Base-by-base conservation (phyloP, 2,797 vertebrate species). In the Helostoma temminkii region DNA sequence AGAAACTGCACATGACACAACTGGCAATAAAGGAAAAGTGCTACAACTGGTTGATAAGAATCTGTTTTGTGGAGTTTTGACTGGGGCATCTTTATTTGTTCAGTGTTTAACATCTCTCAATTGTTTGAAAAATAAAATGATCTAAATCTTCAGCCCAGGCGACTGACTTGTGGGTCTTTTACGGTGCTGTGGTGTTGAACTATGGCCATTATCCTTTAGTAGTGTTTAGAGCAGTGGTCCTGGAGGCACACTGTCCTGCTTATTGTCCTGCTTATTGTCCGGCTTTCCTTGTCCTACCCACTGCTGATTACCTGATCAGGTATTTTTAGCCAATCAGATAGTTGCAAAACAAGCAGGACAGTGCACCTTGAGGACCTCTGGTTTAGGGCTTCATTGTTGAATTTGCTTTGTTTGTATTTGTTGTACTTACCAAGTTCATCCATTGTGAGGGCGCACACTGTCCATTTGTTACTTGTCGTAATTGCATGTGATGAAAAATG, bases 71-170 rank as follows among this genome's bases (percentile, higher is more conserved):
- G 77, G 83, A 85, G 87, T 81, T 89, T 87, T 89, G 87, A 85
- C 77, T 87, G 80, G 91, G 87, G 80, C 82, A 78, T 89, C 85
- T 86, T 89, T 87, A 82, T 93, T 90, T 94, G 88, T 93, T 93
- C 89, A 91, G 91, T 93, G 91, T 95, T 93, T 92, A 94, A 91
- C 91, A 92, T 93, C 90, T 91, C 87, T 93, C 88, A 79, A 89
- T 91, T 93, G 92, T 94, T 94, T 90, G 88, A 90, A 93, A 93
- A 94, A 93, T 93, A 92, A 94, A 93, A 90, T 86, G 70, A 92
- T 93, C 86, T 86, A 91, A 94, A 92, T 83, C 78, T 83, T 89
- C 71, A 71, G 67, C 59, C 80, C 64, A 16, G 61, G 77, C 30
- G 3, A 60, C 56, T 78, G 69, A 55, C 58, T 80, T 26, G 53